Conservation (phyloP, 2,113 vertebrate species). For the Lophius piscatorius region DNA sequence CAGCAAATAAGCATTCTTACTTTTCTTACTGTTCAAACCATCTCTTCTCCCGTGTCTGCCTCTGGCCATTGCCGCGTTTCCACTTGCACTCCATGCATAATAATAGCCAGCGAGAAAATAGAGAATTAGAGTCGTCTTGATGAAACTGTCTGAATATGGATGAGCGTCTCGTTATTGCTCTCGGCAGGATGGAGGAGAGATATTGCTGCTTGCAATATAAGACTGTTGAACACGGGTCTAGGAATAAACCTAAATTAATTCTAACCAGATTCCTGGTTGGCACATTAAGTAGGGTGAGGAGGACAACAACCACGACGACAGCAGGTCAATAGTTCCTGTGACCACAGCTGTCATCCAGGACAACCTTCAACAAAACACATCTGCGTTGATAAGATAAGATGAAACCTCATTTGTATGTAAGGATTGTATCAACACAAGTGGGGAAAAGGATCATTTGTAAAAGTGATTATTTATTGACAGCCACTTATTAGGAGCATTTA, state of each 20-base stretch:
- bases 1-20: conserved; percentile 21
- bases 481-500: no score
- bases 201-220: conserved; percentile 40
- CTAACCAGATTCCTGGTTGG: conserved; percentile 24
- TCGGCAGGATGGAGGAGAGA: conserved; percentile 23
- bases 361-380: no score
- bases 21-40: conserved; percentile 21
- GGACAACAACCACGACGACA: conserved; percentile 7
- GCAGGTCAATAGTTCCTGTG: background rate
- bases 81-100: conserved; percentile 35
- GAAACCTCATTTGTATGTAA: no score
- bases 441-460: no score
- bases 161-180: conserved; percentile 44
- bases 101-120: conserved; percentile 42
- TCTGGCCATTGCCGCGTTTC: conserved; percentile 38
- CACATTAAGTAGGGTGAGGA: conserved; percentile 4
- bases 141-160: conserved; percentile 54
- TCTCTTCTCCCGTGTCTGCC: conserved; percentile 6
- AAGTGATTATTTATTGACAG: no score
- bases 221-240: conserved; percentile 38
- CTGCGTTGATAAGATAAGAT: no score
- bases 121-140: conserved; percentile 44
- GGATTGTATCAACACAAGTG: no score
- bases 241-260: conserved; percentile 50
- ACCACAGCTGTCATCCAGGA: background rate